phyloP scores from a whole-genome alignment of 2,113 vertebrate genomes.

The Petaurus breviceps region DNA sequence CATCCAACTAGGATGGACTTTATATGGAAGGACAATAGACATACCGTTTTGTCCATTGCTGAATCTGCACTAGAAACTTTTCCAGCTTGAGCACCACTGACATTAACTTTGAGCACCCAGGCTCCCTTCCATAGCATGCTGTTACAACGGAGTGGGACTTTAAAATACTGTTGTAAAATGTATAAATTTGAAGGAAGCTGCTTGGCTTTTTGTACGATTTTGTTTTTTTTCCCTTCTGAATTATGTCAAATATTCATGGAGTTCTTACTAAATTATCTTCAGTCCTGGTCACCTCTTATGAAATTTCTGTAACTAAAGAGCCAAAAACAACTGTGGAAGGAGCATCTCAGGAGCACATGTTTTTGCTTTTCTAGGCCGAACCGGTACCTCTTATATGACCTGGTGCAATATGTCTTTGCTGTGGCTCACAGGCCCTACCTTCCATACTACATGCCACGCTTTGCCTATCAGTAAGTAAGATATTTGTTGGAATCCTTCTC shows the following conservation, averaged over 20 bases:
- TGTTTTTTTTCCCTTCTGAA: slow-evolving; percentile 1
- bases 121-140: neutral
- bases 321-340: neutral
- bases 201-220: neutral
- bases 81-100: neutral
- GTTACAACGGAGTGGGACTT: neutral
- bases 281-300: neutral
- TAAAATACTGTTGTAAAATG: neutral
- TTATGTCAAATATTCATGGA: slow-evolving; percentile 14
- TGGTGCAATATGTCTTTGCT: slow-evolving; percentile 91
- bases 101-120: neutral
- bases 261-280: slow-evolving; percentile 9
- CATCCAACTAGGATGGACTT: neutral
- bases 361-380: slow-evolving; percentile 85
- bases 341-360: neutral
- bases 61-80: neutral
- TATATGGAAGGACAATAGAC: neutral
- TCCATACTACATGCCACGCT: slow-evolving; percentile 89
- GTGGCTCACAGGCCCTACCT: slow-evolving; percentile 87
- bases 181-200: neutral
- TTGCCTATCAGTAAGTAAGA: slow-evolving; percentile 90
- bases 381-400: slow-evolving; percentile 91
- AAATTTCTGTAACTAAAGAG: slow-evolving; percentile 32
- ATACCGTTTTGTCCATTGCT: neutral
- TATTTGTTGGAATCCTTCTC: neutral